Percentiles rank a stretch among this genome's conserved stretches.
These are phyloP conservation scores for Acanthochromis polyacanthus DNA, from an alignment of 2,113 vertebrate species.

Conservation along the genomic window DNA sequence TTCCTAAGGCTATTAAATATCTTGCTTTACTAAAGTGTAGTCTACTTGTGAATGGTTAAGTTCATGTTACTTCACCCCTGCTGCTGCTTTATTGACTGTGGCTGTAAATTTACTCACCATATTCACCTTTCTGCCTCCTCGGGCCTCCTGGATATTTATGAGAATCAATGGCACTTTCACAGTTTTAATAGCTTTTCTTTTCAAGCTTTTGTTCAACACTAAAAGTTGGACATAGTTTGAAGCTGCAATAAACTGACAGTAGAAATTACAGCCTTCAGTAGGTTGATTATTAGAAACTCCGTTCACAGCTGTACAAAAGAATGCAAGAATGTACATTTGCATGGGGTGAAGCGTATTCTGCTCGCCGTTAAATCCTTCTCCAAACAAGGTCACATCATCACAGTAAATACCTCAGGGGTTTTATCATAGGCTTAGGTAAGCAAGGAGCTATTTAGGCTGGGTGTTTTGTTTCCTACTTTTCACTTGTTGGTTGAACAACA, in stretches of 20 bases:
- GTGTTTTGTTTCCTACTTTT: slow-evolving; percentile 45
- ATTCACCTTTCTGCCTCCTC: too few species aligned
- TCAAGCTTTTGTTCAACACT: background rate
- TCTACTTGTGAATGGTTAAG: too few species aligned
- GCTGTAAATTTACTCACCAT: too few species aligned
- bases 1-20: too few species aligned
- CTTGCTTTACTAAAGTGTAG: too few species aligned
- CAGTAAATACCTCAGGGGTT: slow-evolving; percentile 75
- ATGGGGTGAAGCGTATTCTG: slow-evolving; percentile 34
- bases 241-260: slow-evolving; percentile 6
- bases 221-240: background rate
- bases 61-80: too few species aligned
- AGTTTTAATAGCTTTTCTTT: too few species aligned
- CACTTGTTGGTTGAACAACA: slow-evolving; percentile 57
- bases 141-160: too few species aligned
- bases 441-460: slow-evolving; percentile 47
- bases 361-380: slow-evolving; percentile 64
- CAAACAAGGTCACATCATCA: slow-evolving; percentile 80
- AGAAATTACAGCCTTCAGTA: background rate
- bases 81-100: too few species aligned
- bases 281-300: slow-evolving; percentile 11
- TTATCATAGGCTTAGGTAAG: slow-evolving; percentile 71
- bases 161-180: too few species aligned
- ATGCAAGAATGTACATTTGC: slow-evolving; percentile 54
- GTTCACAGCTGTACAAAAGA: slow-evolving; percentile 53